These are phyloP conservation scores for Sebastes elongatus DNA, from an alignment of 2,797 vertebrate genomes.

Conservation along the genomic window DNA sequence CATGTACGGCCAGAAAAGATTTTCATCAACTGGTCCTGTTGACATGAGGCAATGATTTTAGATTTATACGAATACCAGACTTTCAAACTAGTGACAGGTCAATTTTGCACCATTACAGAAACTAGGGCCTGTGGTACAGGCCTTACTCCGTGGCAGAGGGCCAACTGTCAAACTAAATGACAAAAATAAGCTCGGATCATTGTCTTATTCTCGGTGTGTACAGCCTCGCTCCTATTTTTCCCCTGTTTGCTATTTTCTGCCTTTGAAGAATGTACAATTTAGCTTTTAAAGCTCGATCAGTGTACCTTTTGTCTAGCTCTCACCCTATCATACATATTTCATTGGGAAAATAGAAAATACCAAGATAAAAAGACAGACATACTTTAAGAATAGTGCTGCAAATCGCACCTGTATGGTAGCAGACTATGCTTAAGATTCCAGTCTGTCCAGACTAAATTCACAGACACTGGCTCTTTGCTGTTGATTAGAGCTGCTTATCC, in stretches of 20 bases:
- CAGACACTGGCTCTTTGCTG: constrained; percentile 20
- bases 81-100: constrained; percentile 77
- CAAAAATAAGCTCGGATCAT: constrained; percentile 53
- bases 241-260: neutral
- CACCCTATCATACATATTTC: neutral
- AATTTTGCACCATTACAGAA: constrained; percentile 74
- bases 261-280: neutral
- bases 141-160: constrained; percentile 52
- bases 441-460: constrained; percentile 30
- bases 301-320: neutral
- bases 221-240: constrained; percentile 5
- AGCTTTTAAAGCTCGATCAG: neutral
- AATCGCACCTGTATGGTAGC: neutral
- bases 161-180: constrained; percentile 68
- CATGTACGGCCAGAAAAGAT: constrained; percentile 55
- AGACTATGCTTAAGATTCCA: constrained; percentile 25
- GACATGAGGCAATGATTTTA: constrained; percentile 74
- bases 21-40: constrained; percentile 67
- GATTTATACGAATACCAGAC: constrained; percentile 74
- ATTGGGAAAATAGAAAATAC: neutral
- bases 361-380: neutral
- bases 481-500: constrained; percentile 68
- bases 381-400: neutral
- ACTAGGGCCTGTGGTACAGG: constrained; percentile 43
- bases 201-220: constrained; percentile 40